Evolutionary conservation across 1,140 invertebrate species (phyloP), one percentile per base, ranked within the genome.

Genomic region (Diploscapter pachys): DNA sequence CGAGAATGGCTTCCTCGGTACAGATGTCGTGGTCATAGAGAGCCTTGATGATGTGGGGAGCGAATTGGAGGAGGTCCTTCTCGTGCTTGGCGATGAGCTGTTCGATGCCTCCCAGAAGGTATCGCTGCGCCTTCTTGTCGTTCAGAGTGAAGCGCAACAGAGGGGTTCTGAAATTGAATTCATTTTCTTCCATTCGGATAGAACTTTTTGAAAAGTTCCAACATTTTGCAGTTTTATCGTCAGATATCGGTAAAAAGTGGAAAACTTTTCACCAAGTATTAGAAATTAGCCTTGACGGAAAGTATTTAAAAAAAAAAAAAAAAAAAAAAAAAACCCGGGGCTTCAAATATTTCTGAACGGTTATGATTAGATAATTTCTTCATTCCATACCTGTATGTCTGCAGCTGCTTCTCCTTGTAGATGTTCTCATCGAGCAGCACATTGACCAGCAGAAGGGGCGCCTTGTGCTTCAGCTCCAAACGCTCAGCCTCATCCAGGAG

Each of bases 11-110:
- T 81, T 93, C 92, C 85, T 99, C 96, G 76, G 95, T 94, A 77
- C 98, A 88, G 80, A 99, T 93, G 87, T 99, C 96, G 78, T 88
- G 82, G 87, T 99, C 96, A 87, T 99, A 99, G 81, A 99, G 91
- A 63, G 92, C 87, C 89, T 96, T 96, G 69, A 98, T 89, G 79
- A 98, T 92, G 81, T 91, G 91, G 72, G 95, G 90, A 76, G 95
- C 92, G 86, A 95, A 95, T 3, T 91, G 88, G 88, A 98, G 89
- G 59, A 99, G 89, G 3, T 69, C 66, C 9, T 87, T 84, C 63
- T 91, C 90, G 78, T 92, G 90, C 83, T 94, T 91, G 62, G 93
- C 86, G 72, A 92, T 92, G 71, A 98, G 91, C 85, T 96, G 93
- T 84, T 99, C 96, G 81, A 98, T 90, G 65, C 94, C 96, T 79